A percentile compares a stretch with the other conserved stretches of the same genome.
phyloP scores from a whole-genome alignment of 2,113 vertebrate species.

The Ia io region DNA sequence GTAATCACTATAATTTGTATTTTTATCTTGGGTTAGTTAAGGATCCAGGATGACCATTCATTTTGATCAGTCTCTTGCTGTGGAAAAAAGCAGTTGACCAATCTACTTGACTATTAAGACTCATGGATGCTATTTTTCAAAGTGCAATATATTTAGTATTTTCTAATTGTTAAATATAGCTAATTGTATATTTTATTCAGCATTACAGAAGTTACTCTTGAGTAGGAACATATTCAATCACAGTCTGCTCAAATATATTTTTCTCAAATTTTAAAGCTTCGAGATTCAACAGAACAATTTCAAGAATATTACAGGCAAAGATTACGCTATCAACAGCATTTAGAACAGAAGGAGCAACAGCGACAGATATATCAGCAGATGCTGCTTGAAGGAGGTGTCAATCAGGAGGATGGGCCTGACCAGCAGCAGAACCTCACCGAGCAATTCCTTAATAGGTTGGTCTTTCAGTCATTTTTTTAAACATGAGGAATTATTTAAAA shows the following conservation, averaged over 20 bases:
- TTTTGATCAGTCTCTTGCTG: background rate
- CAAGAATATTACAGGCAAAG: constrained; percentile 97
- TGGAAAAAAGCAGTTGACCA: background rate
- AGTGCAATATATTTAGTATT: constrained; percentile 5
- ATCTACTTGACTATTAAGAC: constrained; percentile 16
- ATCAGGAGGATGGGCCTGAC: constrained; percentile 88
- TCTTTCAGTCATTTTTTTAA: constrained; percentile 36
- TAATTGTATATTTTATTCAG: constrained; percentile 14
- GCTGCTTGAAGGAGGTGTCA: constrained; percentile 96
- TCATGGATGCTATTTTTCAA: background rate
- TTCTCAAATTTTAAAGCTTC: constrained; percentile 85
- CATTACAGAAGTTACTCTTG: background rate
- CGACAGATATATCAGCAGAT: constrained; percentile 97
- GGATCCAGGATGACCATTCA: background rate
- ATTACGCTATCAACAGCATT: constrained; percentile 96
- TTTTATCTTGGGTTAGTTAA: constrained; percentile 7
- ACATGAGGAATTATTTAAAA: background rate
- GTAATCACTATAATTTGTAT: background rate
- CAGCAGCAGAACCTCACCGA: constrained; percentile 95
- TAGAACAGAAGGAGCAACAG: constrained; percentile 98
- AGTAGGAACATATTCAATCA: background rate
- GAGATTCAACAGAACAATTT: constrained; percentile 95
- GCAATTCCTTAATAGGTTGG: constrained; percentile 95
- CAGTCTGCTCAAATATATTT: constrained; percentile 24
- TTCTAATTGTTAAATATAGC: constrained; percentile 35